These are phyloP conservation scores for Zaprionus gabonicus DNA, from an alignment of 1,140 invertebrate genomes.

Conservation along the genomic window DNA sequence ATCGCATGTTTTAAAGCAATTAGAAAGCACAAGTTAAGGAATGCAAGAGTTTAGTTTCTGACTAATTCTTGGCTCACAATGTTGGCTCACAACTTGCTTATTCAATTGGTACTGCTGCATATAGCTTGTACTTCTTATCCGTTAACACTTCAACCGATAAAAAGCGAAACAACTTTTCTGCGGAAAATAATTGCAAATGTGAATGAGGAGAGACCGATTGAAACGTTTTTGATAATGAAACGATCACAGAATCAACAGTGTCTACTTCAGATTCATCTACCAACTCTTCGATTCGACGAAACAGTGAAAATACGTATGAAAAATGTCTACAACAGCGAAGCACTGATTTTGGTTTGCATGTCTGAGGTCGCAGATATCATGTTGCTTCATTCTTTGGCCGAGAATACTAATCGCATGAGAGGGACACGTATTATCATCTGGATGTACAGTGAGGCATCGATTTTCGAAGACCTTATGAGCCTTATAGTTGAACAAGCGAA, in stretches of 20 bases:
- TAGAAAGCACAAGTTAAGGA: neutral
- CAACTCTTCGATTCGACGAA: constrained; percentile 12
- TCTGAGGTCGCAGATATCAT: neutral
- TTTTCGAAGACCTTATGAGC: neutral
- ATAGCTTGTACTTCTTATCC: neutral
- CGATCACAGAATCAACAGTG: constrained; percentile 2
- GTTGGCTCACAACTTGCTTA: neutral
- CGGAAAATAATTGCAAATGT: neutral
- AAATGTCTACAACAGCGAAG: neutral
- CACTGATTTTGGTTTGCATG: constrained; percentile 35
- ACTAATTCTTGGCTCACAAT: neutral
- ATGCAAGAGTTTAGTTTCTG: neutral
- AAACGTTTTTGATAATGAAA: constrained; percentile 17
- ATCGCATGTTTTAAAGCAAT: neutral
- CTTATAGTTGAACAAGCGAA: neutral
- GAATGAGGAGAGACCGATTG: neutral
- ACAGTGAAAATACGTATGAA: neutral
- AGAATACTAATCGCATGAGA: constrained; percentile 13
- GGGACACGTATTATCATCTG: constrained; percentile 16
- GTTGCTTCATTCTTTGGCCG: constrained; percentile 13
- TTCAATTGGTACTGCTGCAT: neutral
- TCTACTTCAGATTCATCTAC: neutral
- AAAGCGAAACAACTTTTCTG: neutral
- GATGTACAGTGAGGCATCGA: neutral
- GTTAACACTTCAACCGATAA: neutral